Conservation (phyloP, 92 coral and sea anemone genomes). For the Porites cylindrica region DNA sequence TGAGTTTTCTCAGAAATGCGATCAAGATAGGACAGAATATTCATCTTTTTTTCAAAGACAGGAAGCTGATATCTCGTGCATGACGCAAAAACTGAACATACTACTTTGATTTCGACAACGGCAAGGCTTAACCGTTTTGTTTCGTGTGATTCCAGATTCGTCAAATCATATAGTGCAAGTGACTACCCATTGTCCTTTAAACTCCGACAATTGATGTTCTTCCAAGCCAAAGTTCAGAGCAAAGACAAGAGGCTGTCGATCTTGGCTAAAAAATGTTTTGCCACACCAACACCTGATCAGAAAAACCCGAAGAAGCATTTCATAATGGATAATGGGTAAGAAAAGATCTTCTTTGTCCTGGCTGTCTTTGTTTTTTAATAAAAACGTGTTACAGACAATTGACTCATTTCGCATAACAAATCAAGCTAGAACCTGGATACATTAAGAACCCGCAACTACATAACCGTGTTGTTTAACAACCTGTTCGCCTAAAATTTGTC, state of each 20-base stretch:
- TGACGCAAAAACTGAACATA: too few species aligned
- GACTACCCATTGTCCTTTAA: constrained; percentile 2
- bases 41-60: too few species aligned
- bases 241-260: constrained; percentile 21
- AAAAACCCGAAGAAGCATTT: background rate
- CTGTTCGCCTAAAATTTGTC: too few species aligned
- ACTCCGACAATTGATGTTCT: constrained; percentile 21
- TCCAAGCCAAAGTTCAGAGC: constrained; percentile 1
- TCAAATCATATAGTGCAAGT: background rate
- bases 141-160: background rate
- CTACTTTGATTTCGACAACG: background rate
- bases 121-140: background rate
- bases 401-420: too few species aligned
- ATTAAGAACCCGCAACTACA: too few species aligned
- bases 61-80: too few species aligned
- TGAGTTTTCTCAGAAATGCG: too few species aligned
- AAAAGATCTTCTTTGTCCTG: background rate
- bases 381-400: too few species aligned
- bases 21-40: too few species aligned
- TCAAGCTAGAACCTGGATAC: too few species aligned
- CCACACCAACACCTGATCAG: constrained; percentile 7
- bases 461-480: too few species aligned
- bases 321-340: constrained; percentile 1
- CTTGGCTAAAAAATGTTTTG: constrained; percentile 13
- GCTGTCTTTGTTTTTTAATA: too few species aligned